Conservation (phyloP, 2,797 vertebrate species). For the Pseudotriccus pelzelni region DNA sequence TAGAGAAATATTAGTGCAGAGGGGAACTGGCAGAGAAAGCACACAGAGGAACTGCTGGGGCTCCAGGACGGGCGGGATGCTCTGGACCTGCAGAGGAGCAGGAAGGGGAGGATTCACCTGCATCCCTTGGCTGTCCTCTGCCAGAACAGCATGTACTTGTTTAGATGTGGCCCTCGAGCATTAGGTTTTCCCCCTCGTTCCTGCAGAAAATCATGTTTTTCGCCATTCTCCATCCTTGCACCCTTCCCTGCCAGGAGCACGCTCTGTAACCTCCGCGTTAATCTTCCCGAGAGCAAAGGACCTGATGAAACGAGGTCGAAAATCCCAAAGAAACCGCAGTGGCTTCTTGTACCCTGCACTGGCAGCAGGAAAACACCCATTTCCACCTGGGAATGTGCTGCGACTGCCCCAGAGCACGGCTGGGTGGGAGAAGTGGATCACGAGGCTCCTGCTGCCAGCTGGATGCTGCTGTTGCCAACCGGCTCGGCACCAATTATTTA, state of each 20-base stretch:
- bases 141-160: fast-evolving
- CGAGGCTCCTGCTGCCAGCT: conserved; percentile 6
- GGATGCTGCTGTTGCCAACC: conserved; percentile 38
- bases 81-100: background rate
- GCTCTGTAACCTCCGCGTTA: fast-evolving
- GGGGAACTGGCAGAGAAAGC: background rate
- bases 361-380: background rate
- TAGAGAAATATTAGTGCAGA: background rate
- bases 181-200: background rate
- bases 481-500: conserved; percentile 68
- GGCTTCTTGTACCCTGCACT: background rate
- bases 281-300: background rate
- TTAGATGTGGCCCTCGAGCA: background rate
- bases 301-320: fast-evolving
- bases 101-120: background rate
- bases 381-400: background rate
- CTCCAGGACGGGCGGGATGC: background rate
- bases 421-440: background rate
- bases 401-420: background rate
- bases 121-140: background rate
- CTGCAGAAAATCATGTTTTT: background rate
- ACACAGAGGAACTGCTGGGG: background rate
- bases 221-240: background rate
- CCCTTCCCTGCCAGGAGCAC: background rate
- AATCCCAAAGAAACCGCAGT: background rate